phyloP scores from a whole-genome alignment of 2,888 invertebrate genomes.

The Rugalucina vietnamica region DNA sequence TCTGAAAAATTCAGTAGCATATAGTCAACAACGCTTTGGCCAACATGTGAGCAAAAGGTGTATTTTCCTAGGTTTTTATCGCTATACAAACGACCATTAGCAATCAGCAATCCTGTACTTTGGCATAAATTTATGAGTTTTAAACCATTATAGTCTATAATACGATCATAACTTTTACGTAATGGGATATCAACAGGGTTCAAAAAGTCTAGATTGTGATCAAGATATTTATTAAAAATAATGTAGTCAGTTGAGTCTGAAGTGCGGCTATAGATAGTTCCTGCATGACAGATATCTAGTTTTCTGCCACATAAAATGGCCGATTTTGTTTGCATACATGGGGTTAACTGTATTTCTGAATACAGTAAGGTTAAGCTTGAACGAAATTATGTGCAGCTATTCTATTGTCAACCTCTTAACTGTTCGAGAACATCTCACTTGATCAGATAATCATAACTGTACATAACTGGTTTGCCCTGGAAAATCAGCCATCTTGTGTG shows the following conservation, averaged over 20 bases:
- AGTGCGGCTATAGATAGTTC: too few relatives aligned
- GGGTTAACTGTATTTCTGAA: too few relatives aligned
- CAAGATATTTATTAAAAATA: slow-evolving; percentile 1
- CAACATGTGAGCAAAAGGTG: background rate
- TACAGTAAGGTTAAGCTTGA: too few relatives aligned
- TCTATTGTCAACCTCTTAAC: too few relatives aligned
- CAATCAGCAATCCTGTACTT: background rate
- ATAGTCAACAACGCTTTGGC: background rate
- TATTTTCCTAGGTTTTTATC: background rate
- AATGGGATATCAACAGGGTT: background rate
- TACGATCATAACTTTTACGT: background rate
- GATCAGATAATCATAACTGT: too few relatives aligned
- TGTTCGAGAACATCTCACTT: too few relatives aligned
- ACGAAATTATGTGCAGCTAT: too few relatives aligned
- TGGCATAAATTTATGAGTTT: background rate
- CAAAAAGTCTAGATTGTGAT: background rate
- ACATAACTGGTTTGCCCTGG: too few relatives aligned
- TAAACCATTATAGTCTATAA: background rate
- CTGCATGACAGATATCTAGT: too few relatives aligned
- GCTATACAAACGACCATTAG: background rate
- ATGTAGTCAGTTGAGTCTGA: background rate
- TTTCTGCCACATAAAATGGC: too few relatives aligned
- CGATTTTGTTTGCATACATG: too few relatives aligned
- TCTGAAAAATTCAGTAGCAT: background rate
- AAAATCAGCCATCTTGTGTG: too few relatives aligned